These are phyloP conservation scores for Hydraecia micacea DNA, from an alignment of 2,888 invertebrate genomes.

Conservation along the genomic window DNA sequence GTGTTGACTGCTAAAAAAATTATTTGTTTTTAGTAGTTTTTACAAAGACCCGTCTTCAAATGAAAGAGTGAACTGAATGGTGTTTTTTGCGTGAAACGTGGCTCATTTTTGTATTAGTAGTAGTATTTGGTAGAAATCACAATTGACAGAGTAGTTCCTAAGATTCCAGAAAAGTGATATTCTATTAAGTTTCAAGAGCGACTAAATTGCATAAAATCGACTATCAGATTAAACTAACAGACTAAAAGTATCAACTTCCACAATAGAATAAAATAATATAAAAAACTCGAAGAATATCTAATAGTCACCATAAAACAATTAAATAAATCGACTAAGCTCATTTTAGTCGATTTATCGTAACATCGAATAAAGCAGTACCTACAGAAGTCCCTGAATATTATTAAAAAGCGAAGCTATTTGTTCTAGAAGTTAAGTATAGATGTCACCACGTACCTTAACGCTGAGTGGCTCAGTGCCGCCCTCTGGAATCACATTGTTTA, in stretches of 20 bases:
- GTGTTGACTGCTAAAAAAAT: background rate
- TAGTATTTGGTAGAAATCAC: conserved; percentile 13
- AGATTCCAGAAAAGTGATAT: conserved; percentile 1
- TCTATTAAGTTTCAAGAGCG: background rate
- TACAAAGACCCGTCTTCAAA: background rate
- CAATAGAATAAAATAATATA: conserved; percentile 4
- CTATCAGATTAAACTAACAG: conserved; percentile 12
- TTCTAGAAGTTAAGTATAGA: conserved; percentile 10
- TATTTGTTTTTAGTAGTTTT: background rate
- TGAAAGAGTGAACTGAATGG: background rate
- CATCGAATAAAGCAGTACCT: conserved; percentile 15
- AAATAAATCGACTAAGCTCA: conserved; percentile 4
- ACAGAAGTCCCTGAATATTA: background rate
- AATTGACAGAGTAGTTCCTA: background rate
- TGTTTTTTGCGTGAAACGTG: background rate
- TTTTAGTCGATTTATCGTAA: conserved; percentile 25
- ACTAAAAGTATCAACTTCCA: background rate
- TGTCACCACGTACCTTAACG: conserved; percentile 90
- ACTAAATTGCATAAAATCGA: conserved; percentile 9
- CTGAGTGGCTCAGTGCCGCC: conserved; percentile 95
- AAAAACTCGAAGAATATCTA: conserved; percentile 27
- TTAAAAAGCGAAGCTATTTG: conserved; percentile 3
- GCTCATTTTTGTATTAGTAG: background rate
- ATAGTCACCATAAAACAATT: conserved; percentile 4
- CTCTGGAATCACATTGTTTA: conserved; percentile 96